Base-by-base conservation (phyloP, 2,113 vertebrate species). In the Podocnemis expansa region DNA sequence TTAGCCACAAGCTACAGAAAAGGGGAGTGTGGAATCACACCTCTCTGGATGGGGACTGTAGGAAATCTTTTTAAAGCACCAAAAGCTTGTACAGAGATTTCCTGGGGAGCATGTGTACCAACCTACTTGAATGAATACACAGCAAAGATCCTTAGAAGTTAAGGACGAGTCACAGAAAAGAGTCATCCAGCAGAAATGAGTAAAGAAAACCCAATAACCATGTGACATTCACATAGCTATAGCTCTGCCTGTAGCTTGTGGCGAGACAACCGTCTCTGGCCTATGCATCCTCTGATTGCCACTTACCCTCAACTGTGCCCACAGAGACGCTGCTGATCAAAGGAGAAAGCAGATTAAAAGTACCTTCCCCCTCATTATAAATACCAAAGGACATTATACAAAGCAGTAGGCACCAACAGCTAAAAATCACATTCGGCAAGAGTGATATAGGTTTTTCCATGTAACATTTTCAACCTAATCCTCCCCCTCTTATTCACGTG, bases 331-430 rank as follows among this genome's bases (percentile, higher is more conserved):
- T 70, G n/a, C 63, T 70, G 63, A 38, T 70, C 21, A 70, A 38
- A 38, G 63, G 63, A 70, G 38, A 70, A 4, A 17, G n/a, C 22
- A 70, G n/a, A 29, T 88, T 93, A 52, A 47, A 96, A 92, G 70
- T 31, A 85, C 89, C 60, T 83, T 87, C 82, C 82, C 58, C 45
- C 43, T 83, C 93, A 94, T 82, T 83, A 70, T 79, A 91, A 89
- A 90, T 87, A 90, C 85, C 84, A 90, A 80, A 24, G 79, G 81
- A 0, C 34, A 43, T 45, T 51, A 19, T 45, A 83, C 55, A 81
- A 92, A 56, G 82, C 54, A 88, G 60, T 52, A 79, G 55, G 60
- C 70, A 78, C n/a, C 88, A 22, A 29, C 88, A 80, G 55, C 79
- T 94, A 80, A 93, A 83, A 43, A 91, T 85, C 89, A 90, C 0